phyloP scores from a whole-genome alignment of 2,888 invertebrate species.

The Caenorhabditis sulstoni region DNA sequence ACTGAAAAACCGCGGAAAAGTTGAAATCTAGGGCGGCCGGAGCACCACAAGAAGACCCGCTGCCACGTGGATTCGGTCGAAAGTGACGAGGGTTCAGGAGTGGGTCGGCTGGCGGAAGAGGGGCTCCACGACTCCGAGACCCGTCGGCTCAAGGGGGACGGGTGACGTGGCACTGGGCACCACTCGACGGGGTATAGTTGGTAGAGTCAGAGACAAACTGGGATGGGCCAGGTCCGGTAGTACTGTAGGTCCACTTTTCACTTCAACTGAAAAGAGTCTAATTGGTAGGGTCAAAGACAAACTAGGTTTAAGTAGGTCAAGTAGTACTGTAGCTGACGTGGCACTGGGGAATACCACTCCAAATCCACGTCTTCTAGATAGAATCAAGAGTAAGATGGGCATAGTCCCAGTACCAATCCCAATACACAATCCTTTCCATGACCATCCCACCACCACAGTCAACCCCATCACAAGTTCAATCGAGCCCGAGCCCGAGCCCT shows the following conservation, averaged over 20 bases:
- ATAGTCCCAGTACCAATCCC: background rate
- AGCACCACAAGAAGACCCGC: conserved; percentile 9
- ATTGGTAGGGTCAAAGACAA: too few relatives aligned
- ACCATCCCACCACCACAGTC: too few relatives aligned
- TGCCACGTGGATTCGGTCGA: conserved; percentile 36
- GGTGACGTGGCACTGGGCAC: background rate
- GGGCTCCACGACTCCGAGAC: conserved; percentile 12
- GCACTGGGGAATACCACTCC: background rate
- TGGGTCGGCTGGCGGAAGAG: conserved; percentile 30
- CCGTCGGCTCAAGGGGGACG: background rate
- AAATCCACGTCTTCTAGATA: background rate
- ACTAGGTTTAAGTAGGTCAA: background rate
- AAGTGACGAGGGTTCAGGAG: conserved; percentile 44
- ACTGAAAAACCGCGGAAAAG: too few relatives aligned
- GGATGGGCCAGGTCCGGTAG: conserved; percentile 1
- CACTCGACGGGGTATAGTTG: background rate
- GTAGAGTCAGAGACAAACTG: conserved; percentile 24
- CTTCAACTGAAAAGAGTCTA: background rate
- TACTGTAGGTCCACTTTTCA: too few relatives aligned
- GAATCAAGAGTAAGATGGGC: background rate
- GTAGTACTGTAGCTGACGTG: background rate
- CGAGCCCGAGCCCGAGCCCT: background rate
- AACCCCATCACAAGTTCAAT: background rate
- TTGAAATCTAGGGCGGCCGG: conserved; percentile 16
- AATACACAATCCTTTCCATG: background rate